A percentile compares a stretch with the other conserved stretches of the same genome.
phyloP scores from a whole-genome alignment of 2,797 vertebrate species.

The Pogonophryne albipinna region DNA sequence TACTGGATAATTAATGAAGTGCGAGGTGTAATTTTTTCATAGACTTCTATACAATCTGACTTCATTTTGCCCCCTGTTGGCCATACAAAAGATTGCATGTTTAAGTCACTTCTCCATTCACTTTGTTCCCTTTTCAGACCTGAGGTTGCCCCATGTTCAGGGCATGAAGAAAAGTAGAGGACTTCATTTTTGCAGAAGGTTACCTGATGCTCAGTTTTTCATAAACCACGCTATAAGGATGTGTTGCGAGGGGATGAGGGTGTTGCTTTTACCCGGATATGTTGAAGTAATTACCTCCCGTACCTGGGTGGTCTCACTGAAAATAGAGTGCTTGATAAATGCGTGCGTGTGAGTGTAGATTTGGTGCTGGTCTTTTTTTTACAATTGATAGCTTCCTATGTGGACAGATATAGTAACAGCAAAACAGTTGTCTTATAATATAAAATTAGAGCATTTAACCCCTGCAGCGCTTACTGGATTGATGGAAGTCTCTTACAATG shows the following conservation, averaged over 20 bases:
- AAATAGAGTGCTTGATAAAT: slow-evolving; percentile 54
- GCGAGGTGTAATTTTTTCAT: too few species aligned
- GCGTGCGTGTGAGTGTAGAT: slow-evolving; percentile 33
- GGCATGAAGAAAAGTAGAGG: slow-evolving; percentile 36
- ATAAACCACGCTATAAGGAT: slow-evolving; percentile 53
- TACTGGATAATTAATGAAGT: too few species aligned
- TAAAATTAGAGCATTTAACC: slow-evolving; percentile 68
- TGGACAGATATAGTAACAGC: slow-evolving; percentile 63
- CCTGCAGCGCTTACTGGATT: slow-evolving; percentile 55
- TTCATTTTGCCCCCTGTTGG: too few species aligned
- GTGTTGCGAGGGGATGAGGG: slow-evolving; percentile 43
- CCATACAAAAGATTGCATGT: too few species aligned
- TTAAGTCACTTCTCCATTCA: too few species aligned
- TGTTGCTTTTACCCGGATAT: slow-evolving; percentile 76
- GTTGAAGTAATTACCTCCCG: slow-evolving; percentile 81
- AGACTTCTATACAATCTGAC: too few species aligned
- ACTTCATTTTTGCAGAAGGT: slow-evolving; percentile 50
- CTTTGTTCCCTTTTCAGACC: too few species aligned
- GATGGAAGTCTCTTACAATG: slow-evolving; percentile 48
- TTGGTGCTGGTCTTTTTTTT: slow-evolving; percentile 59
- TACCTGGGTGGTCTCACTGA: slow-evolving; percentile 82
- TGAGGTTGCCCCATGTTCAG: not conserved
- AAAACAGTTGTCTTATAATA: slow-evolving; percentile 50
- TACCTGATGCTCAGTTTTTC: slow-evolving; percentile 55
- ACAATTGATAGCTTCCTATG: slow-evolving; percentile 76